Conservation (phyloP, 1,140 invertebrate genomes). For the Drosophila punjabiensis region DNA sequence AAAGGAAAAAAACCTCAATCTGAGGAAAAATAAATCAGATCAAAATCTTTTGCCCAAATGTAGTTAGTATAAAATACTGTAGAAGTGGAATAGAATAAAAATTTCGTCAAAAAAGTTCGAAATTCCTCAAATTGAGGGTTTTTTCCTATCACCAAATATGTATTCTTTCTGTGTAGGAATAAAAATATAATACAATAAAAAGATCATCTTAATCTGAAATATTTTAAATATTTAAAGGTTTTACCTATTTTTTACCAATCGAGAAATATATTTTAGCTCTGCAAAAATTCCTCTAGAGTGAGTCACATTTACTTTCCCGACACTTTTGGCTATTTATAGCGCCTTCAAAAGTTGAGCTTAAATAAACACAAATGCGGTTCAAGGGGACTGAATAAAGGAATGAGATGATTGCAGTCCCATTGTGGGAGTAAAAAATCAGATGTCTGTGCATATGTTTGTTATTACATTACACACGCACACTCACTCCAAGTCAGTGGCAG, state of each 20-base stretch:
- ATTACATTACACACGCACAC: slow-evolving; percentile 16
- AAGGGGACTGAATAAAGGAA: slow-evolving; percentile 19
- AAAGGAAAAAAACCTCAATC: no score
- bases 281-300: not conserved
- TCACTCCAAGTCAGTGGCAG: slow-evolving; percentile 9
- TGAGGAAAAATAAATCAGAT: no score
- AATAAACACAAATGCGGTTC: slow-evolving; percentile 27
- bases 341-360: slow-evolving; percentile 17
- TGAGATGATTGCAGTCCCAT: slow-evolving; percentile 6
- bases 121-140: no score
- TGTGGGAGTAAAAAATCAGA: slow-evolving; percentile 11
- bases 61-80: no score
- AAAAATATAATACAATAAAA: no score
- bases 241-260: not conserved
- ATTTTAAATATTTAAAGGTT: no score
- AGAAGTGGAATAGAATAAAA: no score
- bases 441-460: slow-evolving; percentile 31
- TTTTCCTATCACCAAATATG: no score
- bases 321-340: slow-evolving; percentile 20
- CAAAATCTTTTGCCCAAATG: no score
- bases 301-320: slow-evolving; percentile 13
- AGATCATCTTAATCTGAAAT: no score
- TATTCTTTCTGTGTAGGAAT: no score
- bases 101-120: no score
- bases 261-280: not conserved